Evolutionary conservation across 2,797 vertebrate genomes (phyloP).

Genomic region (Prionace glauca): DNA sequence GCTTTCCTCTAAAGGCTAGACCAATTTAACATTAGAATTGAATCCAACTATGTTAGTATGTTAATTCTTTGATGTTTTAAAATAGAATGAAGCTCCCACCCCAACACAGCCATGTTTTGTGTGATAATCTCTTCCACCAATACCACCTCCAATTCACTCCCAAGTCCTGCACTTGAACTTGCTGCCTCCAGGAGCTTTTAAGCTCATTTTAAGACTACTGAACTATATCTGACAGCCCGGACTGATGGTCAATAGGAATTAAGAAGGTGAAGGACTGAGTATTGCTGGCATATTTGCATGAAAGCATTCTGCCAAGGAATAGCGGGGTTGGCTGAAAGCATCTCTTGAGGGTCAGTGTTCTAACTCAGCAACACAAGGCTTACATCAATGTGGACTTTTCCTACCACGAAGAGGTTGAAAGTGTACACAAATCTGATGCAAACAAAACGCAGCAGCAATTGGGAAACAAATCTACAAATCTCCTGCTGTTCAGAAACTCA

Average conservation of each 20-base stretch:
- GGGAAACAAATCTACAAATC: background rate
- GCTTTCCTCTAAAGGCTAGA: background rate
- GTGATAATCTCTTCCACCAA: background rate
- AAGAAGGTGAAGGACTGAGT: constrained; percentile 57
- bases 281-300: constrained; percentile 61
- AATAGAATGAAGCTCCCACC: background rate
- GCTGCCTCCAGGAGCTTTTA: background rate
- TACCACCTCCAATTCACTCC: too few relatives aligned
- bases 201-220: background rate
- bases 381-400: background rate
- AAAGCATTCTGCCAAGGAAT: constrained; percentile 45
- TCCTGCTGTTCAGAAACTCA: background rate
- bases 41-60: background rate
- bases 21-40: background rate
- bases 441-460: background rate
- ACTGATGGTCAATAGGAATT: constrained; percentile 49
- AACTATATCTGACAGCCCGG: background rate
- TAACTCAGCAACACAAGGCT: background rate
- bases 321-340: background rate
- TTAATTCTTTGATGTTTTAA: too few relatives aligned
- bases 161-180: background rate
- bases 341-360: background rate
- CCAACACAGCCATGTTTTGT: background rate
- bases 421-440: background rate
- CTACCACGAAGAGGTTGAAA: background rate